phyloP scores from a whole-genome alignment of 1,140 invertebrate species.

The Penaeus indicus region DNA sequence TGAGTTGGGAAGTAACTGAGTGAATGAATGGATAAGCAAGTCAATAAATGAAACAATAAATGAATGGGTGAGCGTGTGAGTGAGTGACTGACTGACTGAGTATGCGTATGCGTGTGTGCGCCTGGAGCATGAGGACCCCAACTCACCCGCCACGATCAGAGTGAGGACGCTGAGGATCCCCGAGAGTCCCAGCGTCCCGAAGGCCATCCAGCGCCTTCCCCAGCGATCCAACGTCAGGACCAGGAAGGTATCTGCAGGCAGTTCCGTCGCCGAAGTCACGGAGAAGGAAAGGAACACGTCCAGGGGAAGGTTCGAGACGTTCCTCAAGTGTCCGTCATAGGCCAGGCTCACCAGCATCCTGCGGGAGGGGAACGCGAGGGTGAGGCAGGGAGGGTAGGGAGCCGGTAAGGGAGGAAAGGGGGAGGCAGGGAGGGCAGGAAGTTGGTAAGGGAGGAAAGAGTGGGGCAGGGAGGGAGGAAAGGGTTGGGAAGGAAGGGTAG shows the following conservation, averaged over 20 bases:
- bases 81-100: too few relatives aligned
- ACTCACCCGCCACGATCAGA: conserved; percentile 75
- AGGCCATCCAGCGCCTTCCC: conserved; percentile 87
- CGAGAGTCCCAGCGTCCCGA: conserved; percentile 81
- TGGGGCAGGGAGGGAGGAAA: too few relatives aligned
- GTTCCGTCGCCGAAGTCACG: conserved; percentile 83
- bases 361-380: conserved; percentile 40
- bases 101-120: too few relatives aligned
- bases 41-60: too few relatives aligned
- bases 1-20: too few relatives aligned
- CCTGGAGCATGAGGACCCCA: neutral
- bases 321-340: conserved; percentile 88
- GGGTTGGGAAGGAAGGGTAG: too few relatives aligned
- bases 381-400: neutral
- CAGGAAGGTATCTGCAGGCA: conserved; percentile 86
- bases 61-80: too few relatives aligned
- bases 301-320: conserved; percentile 81
- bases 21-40: too few relatives aligned
- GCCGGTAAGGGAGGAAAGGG: neutral
- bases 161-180: conserved; percentile 85
- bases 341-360: conserved; percentile 88
- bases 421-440: too few relatives aligned
- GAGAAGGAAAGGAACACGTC: conserved; percentile 88
- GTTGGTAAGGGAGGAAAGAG: too few relatives aligned
- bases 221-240: conserved; percentile 84